These are phyloP conservation scores for Dipus sagitta DNA, from an alignment of 2,797 vertebrate species.

Conservation along the genomic window DNA sequence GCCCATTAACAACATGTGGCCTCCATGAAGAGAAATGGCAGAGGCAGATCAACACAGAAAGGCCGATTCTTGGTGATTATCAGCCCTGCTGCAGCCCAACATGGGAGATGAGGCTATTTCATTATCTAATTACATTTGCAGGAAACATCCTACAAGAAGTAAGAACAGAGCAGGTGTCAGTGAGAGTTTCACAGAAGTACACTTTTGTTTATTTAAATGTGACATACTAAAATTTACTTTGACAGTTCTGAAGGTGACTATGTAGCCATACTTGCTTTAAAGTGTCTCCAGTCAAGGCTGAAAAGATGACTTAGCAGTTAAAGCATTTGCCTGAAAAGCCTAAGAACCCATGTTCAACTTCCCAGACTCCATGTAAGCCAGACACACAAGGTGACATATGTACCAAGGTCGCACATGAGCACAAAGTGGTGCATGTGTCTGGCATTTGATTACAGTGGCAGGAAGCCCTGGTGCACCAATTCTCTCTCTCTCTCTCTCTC, in stretches of 20 bases:
- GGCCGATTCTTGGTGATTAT: not conserved
- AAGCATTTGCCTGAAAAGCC: too few relatives aligned
- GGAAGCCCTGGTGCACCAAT: too few relatives aligned
- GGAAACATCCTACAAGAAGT: not conserved
- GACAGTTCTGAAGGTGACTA: not conserved
- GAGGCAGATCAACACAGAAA: not conserved
- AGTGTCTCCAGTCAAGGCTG: slow-evolving; percentile 2
- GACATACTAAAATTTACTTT: not conserved
- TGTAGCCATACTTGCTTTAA: not conserved
- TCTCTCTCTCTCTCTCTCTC: too few relatives aligned
- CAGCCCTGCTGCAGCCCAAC: too few relatives aligned
- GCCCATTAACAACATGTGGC: not conserved
- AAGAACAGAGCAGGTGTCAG: not conserved
- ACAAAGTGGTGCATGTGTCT: too few relatives aligned
- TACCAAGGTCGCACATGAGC: too few relatives aligned
- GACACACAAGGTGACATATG: too few relatives aligned
- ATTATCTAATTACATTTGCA: slow-evolving; percentile 38
- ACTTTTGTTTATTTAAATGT: slow-evolving; percentile 30
- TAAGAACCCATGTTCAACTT: too few relatives aligned
- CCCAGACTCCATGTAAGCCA: too few relatives aligned
- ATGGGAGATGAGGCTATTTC: not conserved
- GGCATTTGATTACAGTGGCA: too few relatives aligned
- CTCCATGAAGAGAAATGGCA: not conserved
- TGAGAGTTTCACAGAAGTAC: not conserved
- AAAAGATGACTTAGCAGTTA: too few relatives aligned